These are phyloP conservation scores for Spisula subtruncata DNA, from an alignment of 2,888 invertebrate species.

Conservation along the genomic window DNA sequence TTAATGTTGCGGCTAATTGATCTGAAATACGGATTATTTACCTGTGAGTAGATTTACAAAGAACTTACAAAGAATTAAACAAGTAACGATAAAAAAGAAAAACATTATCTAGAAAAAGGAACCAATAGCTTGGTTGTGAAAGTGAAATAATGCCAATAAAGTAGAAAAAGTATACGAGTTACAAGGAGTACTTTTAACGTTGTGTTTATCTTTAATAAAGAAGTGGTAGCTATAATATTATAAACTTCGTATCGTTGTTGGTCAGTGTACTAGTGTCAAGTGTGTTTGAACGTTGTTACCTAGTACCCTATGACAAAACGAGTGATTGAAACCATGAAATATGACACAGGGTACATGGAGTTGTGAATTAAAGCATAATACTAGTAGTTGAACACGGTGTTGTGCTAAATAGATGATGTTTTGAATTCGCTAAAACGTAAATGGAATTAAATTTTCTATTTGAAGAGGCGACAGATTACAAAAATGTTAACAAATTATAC, in stretches of 20 bases:
- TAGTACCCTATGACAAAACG: background rate
- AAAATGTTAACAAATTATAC: constrained; percentile 50
- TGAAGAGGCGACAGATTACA: background rate
- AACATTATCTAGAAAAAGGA: background rate
- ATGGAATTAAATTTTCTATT: background rate
- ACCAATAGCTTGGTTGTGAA: background rate
- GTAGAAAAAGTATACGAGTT: background rate
- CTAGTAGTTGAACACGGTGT: background rate
- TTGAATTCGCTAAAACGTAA: background rate
- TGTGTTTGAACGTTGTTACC: background rate
- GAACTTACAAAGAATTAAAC: background rate
- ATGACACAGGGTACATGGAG: background rate
- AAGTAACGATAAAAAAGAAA: background rate
- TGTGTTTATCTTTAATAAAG: background rate
- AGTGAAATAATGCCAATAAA: background rate
- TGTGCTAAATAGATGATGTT: background rate
- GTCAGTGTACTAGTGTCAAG: background rate
- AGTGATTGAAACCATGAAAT: background rate
- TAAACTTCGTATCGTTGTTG: background rate
- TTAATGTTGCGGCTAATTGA: background rate
- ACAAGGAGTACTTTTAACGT: background rate
- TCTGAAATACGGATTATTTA: background rate
- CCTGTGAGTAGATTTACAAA: background rate
- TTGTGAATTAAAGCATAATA: background rate
- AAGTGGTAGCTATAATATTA: background rate